These are phyloP conservation scores for Anguilla marmorata DNA, from an alignment of 2,797 vertebrate species.

Conservation along the genomic window DNA sequence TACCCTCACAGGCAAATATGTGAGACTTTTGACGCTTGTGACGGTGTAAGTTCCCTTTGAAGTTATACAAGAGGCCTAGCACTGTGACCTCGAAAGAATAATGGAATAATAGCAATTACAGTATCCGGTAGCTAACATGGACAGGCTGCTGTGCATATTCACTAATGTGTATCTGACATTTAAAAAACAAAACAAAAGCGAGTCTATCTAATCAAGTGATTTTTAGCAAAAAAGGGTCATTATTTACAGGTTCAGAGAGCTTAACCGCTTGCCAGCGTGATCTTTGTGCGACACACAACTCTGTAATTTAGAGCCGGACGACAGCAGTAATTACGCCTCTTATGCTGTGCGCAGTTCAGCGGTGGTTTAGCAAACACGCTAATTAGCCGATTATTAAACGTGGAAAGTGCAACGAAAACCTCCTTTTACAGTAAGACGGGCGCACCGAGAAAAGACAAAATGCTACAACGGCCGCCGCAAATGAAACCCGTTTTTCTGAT, in stretches of 20 bases:
- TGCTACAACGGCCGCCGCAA: background rate
- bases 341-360: background rate
- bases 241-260: background rate
- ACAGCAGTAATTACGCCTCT: background rate
- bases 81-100: background rate
- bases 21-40: background rate
- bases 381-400: background rate
- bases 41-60: background rate
- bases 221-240: background rate
- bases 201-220: background rate
- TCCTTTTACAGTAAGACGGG: background rate
- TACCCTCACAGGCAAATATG: background rate
- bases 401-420: background rate
- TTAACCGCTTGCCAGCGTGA: background rate
- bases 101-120: background rate
- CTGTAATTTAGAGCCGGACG: background rate
- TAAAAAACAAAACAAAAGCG: background rate
- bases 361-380: slow-evolving; percentile 9
- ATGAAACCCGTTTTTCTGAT: background rate
- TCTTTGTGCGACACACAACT: background rate
- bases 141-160: background rate
- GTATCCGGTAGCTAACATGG: background rate
- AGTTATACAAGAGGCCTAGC: background rate
- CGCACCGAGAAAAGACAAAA: background rate
- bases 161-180: background rate